Base-by-base conservation (phyloP, 2,888 invertebrate species). In the Drosophila yooni region DNA sequence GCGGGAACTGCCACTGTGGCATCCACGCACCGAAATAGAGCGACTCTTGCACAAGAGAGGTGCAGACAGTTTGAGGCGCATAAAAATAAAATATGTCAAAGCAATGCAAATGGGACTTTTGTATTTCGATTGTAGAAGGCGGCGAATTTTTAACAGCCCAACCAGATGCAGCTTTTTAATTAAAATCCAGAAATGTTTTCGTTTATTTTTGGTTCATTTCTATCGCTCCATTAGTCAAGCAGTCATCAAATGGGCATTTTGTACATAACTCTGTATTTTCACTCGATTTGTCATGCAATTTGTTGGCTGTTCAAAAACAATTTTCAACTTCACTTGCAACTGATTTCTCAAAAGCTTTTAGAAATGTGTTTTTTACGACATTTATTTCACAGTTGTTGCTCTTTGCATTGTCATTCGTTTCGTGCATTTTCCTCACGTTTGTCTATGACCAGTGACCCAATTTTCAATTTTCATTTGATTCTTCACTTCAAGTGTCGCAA, bases 1-100 rank as follows among this genome's bases (percentile, higher is more conserved):
- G 85, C 88, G 89, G 82, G 77, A 89, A 84, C 85, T 84, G 88
- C 75, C 79, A 80, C 58, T 68, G 71, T 73, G 73, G 82, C 76
- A 81, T 74, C 68, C 74, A 67, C 46, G 52, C 61, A 69, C 78
- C 62, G 51, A 75, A 83, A 80, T 80, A 86, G 77, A 73, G 66
- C 18, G 67, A 60, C 50, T 53, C 54, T 69, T 31, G 27, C 52
- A 46, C 57, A 46, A 50, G 64, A 66, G 51, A 61, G 51, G 57
- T 75, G 86, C 72, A 75, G 83, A 88, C 83, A 88, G 74, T 70
- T 72, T 29, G 53, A 52, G 70, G 51, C 53, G 79, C 62, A 65
- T 79, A 73, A 71, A 81, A 83, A 88, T 74, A 88, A 79, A 83
- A 84, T 76, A 51, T 78, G 84, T 87, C 89, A 74, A 73, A 60